Evolutionary conservation across 2,113 vertebrate genomes (phyloP).

Genomic region (Apeltes quadracus): DNA sequence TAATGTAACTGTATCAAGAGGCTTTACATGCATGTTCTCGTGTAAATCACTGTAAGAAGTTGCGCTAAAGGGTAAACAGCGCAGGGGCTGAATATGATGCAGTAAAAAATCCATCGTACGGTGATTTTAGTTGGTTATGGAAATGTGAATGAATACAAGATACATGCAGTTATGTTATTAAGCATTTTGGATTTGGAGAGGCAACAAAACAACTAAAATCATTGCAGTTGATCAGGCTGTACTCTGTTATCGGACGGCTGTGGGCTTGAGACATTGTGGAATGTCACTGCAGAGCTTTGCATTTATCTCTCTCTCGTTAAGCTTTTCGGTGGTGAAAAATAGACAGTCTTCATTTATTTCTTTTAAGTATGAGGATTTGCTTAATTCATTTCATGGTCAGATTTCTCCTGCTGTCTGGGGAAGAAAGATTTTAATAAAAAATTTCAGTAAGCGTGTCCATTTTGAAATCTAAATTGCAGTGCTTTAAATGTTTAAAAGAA

Average conservation of each 20-base stretch:
- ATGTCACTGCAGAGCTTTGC: not conserved
- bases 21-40: not conserved
- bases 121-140: not conserved
- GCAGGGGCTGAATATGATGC: not conserved
- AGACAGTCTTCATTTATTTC: not conserved
- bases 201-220: not conserved
- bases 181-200: too few relatives aligned
- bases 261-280: not conserved
- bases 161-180: not conserved
- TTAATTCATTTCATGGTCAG: not conserved
- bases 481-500: not conserved
- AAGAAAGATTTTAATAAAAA: not conserved
- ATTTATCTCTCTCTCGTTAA: constrained; percentile 4
- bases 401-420: not conserved
- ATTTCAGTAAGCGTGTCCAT: not conserved
- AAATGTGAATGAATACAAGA: not conserved
- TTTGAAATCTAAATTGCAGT: not conserved
- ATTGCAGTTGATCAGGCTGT: not conserved
- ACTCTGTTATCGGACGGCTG: not conserved
- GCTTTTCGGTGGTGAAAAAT: not conserved
- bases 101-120: not conserved
- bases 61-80: too few relatives aligned
- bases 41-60: not conserved
- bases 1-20: not conserved
- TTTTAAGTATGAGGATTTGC: not conserved